phyloP scores from a whole-genome alignment of 2,888 invertebrate species.

The Trissolcus brochymenae region DNA sequence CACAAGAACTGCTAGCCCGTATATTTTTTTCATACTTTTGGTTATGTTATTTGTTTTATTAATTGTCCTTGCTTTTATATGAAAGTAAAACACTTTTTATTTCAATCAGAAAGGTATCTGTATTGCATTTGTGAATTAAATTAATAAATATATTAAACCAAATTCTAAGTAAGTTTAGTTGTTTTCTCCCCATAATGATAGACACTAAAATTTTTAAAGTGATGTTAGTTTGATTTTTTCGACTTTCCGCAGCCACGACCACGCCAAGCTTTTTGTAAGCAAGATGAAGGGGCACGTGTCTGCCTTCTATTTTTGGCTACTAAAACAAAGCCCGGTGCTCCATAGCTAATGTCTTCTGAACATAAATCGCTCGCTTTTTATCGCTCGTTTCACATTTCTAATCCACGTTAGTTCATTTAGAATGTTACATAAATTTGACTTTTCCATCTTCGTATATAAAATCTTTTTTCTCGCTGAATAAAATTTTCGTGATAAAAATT shows the following conservation, averaged over 20 bases:
- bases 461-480: not conserved
- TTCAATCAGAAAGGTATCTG: no score
- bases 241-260: constrained; percentile 39
- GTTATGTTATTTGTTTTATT: no score
- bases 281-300: constrained; percentile 57
- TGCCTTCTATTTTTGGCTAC: constrained; percentile 70
- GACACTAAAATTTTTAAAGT: constrained; percentile 4
- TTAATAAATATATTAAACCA: no score
- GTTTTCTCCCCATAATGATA: not conserved
- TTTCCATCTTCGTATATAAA: not conserved
- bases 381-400: constrained; percentile 31
- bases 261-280: constrained; percentile 47
- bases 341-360: constrained; percentile 39
- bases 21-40: no score
- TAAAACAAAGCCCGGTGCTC: constrained; percentile 68
- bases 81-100: no score
- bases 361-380: constrained; percentile 40
- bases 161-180: no score
- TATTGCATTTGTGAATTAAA: no score
- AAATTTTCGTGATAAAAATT: not conserved
- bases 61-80: no score
- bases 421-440: constrained; percentile 7
- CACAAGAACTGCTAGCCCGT: no score
- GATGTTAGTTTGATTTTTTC: constrained; percentile 31
- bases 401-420: constrained; percentile 24